A percentile compares a stretch with the other conserved stretches of the same genome.
Conservation (phyloP, 2,888 invertebrate genomes). For the Cephus nigrinus region DNA sequence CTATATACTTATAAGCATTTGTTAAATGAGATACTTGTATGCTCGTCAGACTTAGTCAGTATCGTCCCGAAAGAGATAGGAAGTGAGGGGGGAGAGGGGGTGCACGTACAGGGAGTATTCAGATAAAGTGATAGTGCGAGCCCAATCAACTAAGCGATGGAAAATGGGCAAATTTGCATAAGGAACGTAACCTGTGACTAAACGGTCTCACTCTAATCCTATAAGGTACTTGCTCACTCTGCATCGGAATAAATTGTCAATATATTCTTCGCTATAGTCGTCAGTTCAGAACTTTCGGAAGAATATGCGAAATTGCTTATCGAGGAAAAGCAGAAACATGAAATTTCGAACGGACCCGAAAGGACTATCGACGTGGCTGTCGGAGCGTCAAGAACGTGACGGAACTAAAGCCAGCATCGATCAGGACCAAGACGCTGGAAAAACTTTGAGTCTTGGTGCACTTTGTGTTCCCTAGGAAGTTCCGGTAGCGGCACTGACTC, state of each 20-base stretch:
- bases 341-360: neutral
- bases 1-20: neutral
- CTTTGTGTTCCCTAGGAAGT: no score
- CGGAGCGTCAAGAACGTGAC: neutral
- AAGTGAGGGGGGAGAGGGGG: neutral
- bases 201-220: neutral
- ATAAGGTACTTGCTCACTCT: neutral
- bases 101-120: neutral
- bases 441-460: no score
- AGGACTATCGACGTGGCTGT: neutral
- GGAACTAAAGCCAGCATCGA: neutral
- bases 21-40: neutral
- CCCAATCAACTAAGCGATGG: conserved; percentile 20
- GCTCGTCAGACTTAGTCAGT: neutral
- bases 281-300: neutral
- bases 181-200: neutral
- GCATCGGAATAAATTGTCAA: neutral
- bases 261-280: neutral
- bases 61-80: neutral
- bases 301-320: neutral
- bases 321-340: neutral
- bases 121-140: neutral
- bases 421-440: neutral
- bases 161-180: conserved; percentile 13
- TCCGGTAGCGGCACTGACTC: no score